These are phyloP conservation scores for Hyperoodon ampullatus DNA, from an alignment of 2,113 vertebrate genomes.

Conservation along the genomic window DNA sequence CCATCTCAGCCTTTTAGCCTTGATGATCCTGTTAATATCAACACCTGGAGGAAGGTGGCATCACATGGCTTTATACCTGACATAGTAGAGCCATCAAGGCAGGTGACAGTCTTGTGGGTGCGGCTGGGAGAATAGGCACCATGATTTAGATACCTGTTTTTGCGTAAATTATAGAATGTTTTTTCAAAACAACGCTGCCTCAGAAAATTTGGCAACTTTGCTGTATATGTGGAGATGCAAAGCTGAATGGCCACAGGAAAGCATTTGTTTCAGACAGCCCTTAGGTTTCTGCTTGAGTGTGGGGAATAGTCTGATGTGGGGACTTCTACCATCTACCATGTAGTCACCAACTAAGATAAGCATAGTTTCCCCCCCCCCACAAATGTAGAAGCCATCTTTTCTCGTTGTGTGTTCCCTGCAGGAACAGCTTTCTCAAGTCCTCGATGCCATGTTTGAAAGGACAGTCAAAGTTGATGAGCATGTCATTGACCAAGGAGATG, in stretches of 20 bases:
- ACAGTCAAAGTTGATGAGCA: conserved; percentile 94
- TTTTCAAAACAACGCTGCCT: neutral
- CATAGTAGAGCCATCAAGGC: neutral
- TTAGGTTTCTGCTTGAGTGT: neutral
- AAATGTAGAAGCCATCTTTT: neutral
- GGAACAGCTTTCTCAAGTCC: conserved; percentile 98
- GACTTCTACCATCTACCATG: neutral
- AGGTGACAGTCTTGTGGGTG: neutral
- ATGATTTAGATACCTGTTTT: neutral
- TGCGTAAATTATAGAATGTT: neutral
- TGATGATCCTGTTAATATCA: neutral
- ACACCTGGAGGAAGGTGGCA: neutral
- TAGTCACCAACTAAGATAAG: neutral
- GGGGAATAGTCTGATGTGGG: neutral
- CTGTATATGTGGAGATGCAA: neutral
- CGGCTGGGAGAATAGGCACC: neutral
- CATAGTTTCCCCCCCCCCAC: neutral
- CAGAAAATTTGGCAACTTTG: neutral
- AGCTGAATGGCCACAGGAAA: neutral
- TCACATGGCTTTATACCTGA: neutral
- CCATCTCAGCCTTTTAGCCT: neutral
- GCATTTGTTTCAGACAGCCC: neutral
- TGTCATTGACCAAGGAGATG: conserved; percentile 98
- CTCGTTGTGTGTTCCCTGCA: conserved; percentile 75
- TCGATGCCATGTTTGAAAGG: conserved; percentile 99